Base-by-base conservation (phyloP, 2,797 vertebrate species). In the Tiaroga cobitis region DNA sequence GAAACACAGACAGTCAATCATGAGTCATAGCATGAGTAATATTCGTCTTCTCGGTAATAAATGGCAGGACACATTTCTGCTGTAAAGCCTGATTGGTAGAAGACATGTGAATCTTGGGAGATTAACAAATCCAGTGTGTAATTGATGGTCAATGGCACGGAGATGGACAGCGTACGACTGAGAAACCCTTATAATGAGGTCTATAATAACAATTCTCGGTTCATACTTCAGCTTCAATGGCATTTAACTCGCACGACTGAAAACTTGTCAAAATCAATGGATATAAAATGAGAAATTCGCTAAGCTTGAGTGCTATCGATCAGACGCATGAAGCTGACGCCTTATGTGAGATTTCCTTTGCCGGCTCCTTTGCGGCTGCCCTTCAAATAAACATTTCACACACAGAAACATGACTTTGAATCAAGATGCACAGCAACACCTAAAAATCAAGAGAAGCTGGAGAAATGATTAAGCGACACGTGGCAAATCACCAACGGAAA, bases 401-500 rank as follows among this genome's bases (percentile, higher is more conserved):
- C 26, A 74, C 39, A 80, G 70, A 91, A 26, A 89, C 89, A 89
- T 91, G 88, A 88, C 83, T 90, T 88, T 86, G 93, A 83, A 92
- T 91, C 67, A 73, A 73, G 68, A 80, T 79, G 81, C 92, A 73
- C 75, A 83, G 88, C 91, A 91, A 91, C 90, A 92, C 91, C 92
- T 93, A 89, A 85, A 93, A 93, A 94, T 89, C 90, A 92, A 93
- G 85, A 91, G 88, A 90, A 92, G 91, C 93, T 92, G 90, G 91
- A 91, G 87, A 90, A 91, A 92, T 91, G 91, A 29, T 59, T 91
- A 88, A 89, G 49, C 77, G 76, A 87, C 83, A 84, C n/a, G 70
- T 83, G 85, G 72, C 67, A 83, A 59, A 88, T 86, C 84, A 70
- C 29, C 51, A 86, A 82, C 56, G 49, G 65, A 86, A 88, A 92